Percentiles rank a stretch among this genome's conserved stretches.
phyloP scores from a whole-genome alignment of 2,888 invertebrate genomes.

The Pimpla rufipes region DNA sequence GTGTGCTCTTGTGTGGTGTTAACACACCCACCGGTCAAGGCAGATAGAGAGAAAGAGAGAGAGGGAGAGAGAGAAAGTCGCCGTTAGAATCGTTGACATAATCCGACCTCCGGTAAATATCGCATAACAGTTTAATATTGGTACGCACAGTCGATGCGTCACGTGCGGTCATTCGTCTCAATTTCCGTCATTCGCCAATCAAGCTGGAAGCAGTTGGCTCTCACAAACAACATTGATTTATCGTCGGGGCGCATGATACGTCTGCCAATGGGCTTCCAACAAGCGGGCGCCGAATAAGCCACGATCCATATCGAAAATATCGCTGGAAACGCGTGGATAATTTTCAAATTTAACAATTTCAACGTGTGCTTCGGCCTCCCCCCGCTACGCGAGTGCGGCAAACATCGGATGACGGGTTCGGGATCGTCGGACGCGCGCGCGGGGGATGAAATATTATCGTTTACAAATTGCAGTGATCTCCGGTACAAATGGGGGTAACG shows the following conservation, averaged over 20 bases:
- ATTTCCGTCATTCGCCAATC: slow-evolving; percentile 2
- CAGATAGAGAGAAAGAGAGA: background rate
- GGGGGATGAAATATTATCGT: slow-evolving; percentile 64
- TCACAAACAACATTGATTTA: slow-evolving; percentile 22
- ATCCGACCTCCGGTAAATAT: slow-evolving; percentile 33
- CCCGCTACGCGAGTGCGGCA: too few relatives aligned
- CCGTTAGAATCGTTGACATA: slow-evolving; percentile 31
- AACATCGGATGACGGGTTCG: background rate
- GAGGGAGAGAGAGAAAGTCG: background rate
- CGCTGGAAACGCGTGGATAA: slow-evolving; percentile 20
- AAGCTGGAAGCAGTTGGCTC: background rate
- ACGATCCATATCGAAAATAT: background rate
- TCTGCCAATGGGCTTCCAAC: slow-evolving; percentile 16
- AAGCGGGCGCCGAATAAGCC: background rate
- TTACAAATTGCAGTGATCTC: slow-evolving; percentile 76
- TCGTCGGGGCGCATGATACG: background rate
- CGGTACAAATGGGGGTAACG: slow-evolving; percentile 71
- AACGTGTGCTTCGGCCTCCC: background rate
- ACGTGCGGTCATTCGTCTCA: background rate
- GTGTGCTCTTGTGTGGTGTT: slow-evolving; percentile 22
- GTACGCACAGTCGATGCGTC: background rate
- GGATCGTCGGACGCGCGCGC: background rate
- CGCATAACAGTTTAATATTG: background rate
- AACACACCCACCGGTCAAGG: slow-evolving; percentile 45
- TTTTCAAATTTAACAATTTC: slow-evolving; percentile 36